phyloP scores from a whole-genome alignment of 2,888 invertebrate species.

The Acanthosoma haemorrhoidale region DNA sequence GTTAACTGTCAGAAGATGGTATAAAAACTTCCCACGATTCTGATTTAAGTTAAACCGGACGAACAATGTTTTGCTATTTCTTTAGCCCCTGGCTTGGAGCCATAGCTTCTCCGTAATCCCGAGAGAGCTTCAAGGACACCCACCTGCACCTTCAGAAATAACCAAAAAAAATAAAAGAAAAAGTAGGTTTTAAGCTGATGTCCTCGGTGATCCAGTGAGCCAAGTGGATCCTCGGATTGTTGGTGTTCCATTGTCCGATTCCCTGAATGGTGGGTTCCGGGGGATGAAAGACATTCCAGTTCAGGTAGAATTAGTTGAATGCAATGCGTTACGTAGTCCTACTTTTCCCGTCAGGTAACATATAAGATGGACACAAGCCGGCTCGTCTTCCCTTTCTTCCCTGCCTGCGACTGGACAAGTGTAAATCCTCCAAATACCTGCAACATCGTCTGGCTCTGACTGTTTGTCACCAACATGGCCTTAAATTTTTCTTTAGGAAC shows the following conservation, averaged over 20 bases:
- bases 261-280: not conserved
- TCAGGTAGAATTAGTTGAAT: conserved; percentile 8
- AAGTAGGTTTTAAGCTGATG: not conserved
- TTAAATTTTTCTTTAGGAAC: too few species aligned
- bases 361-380: not conserved
- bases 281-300: not conserved
- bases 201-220: not conserved
- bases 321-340: too few species aligned
- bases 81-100: not conserved
- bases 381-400: not conserved
- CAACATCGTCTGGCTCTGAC: too few species aligned
- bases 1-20: too few species aligned
- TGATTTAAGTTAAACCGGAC: too few species aligned
- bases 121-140: conserved; percentile 2
- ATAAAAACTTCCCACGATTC: too few species aligned
- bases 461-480: too few species aligned
- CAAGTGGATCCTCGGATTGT: not conserved
- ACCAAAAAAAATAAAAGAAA: conserved; percentile 8
- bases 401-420: not conserved
- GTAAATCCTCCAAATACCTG: not conserved
- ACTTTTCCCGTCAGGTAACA: not conserved
- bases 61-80: not conserved
- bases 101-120: not conserved
- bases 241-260: not conserved
- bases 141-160: not conserved